A percentile compares a stretch with the other conserved stretches of the same genome.
phyloP scores from a whole-genome alignment of 1,140 invertebrate species.

The Drosophila kikkawai region DNA sequence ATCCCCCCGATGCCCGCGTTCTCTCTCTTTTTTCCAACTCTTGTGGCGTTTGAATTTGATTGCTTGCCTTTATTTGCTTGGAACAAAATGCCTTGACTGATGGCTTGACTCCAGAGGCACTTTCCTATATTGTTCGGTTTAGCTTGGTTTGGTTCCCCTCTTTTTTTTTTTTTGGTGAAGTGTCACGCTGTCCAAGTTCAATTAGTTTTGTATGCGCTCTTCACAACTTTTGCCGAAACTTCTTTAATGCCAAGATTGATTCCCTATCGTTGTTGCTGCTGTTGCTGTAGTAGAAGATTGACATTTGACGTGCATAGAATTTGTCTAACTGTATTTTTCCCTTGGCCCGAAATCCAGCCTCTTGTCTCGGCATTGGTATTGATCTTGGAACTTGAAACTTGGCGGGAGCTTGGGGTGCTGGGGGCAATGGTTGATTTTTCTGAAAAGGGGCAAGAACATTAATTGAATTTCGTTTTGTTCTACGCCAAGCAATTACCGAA shows the following conservation, averaged over 20 bases:
- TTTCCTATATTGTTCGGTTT: conserved; percentile 53
- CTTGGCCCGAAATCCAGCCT: conserved; percentile 46
- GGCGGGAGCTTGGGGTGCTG: conserved; percentile 12
- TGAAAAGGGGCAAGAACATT: conserved; percentile 12
- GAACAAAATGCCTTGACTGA: conserved; percentile 79
- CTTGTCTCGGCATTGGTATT: conserved; percentile 49
- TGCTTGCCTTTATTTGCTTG: conserved; percentile 76
- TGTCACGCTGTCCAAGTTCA: conserved; percentile 83
- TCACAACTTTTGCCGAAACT: conserved; percentile 70
- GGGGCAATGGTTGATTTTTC: conserved; percentile 16
- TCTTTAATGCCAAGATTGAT: conserved; percentile 79
- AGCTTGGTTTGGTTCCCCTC: conserved; percentile 19
- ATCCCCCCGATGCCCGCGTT: conserved; percentile 15
- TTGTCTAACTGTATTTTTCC: conserved; percentile 77
- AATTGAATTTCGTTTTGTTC: conserved; percentile 26
- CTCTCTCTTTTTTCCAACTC: conserved; percentile 16
- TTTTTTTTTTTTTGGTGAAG: conserved; percentile 59
- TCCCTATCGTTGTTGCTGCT: conserved; percentile 49
- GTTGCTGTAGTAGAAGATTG: conserved; percentile 58
- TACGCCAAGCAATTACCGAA: conserved; percentile 17
- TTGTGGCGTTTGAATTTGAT: conserved; percentile 76
- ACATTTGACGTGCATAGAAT: conserved; percentile 83
- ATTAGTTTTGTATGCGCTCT: conserved; percentile 78
- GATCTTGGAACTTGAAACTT: conserved; percentile 31
- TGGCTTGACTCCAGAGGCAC: conserved; percentile 50